Evolutionary conservation across 1,140 invertebrate genomes (phyloP).

Genomic region (Procambarus clarkii): DNA sequence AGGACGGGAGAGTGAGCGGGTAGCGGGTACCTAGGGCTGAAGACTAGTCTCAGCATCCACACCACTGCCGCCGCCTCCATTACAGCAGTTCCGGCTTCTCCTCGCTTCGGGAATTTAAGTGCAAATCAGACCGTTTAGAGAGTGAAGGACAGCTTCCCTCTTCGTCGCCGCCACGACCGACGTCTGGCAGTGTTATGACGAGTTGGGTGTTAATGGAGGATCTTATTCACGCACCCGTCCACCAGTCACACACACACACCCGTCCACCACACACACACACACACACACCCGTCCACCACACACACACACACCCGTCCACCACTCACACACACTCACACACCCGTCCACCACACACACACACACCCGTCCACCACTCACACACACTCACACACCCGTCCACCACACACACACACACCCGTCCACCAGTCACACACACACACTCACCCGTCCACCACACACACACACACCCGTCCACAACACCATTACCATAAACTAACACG

Average conservation of each 20-base stretch:
- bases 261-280: not conserved
- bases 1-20: too few relatives aligned
- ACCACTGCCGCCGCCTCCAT: too few relatives aligned
- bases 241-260: not conserved
- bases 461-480: not conserved
- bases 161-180: too few relatives aligned
- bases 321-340: not conserved
- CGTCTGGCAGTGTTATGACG: too few relatives aligned
- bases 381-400: not conserved
- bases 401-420: not conserved
- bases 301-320: not conserved
- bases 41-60: too few relatives aligned
- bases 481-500: too few relatives aligned
- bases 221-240: not conserved
- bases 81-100: too few relatives aligned
- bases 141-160: too few relatives aligned
- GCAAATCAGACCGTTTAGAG: too few relatives aligned
- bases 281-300: not conserved
- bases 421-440: not conserved
- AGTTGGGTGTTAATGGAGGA: too few relatives aligned
- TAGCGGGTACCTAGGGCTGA: too few relatives aligned
- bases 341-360: not conserved
- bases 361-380: not conserved
- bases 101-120: too few relatives aligned
- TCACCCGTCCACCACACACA: not conserved